These are phyloP conservation scores for Telmatherina bonti DNA, from an alignment of 2,797 vertebrate species.

Conservation along the genomic window DNA sequence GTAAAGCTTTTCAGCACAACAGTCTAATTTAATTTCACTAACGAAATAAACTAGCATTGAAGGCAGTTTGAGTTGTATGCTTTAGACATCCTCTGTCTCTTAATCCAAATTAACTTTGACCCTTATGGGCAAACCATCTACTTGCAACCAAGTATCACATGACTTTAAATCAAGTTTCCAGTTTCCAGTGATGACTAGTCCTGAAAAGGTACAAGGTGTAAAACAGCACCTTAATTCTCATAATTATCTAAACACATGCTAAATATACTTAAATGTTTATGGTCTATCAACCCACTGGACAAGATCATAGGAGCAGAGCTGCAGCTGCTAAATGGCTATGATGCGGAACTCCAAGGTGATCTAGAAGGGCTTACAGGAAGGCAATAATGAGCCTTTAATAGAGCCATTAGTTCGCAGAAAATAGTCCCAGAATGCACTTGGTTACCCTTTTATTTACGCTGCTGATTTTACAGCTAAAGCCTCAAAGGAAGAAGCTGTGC, in stretches of 20 bases:
- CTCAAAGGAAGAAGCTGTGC: no score
- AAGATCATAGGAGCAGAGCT: neutral
- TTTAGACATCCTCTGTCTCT: neutral
- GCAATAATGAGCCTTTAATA: no score
- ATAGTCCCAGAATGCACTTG: neutral
- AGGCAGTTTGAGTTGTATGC: neutral
- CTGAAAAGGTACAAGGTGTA: neutral
- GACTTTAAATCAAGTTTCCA: neutral
- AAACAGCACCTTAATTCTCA: neutral
- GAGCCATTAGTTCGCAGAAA: neutral
- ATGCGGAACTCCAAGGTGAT: neutral
- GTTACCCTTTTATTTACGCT: neutral
- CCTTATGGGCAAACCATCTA: neutral
- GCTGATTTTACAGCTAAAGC: neutral
- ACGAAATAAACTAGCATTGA: slow-evolving; percentile 8
- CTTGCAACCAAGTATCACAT: neutral
- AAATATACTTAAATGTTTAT: neutral
- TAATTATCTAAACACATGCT: neutral
- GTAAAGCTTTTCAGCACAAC: neutral
- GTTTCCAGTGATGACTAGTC: neutral
- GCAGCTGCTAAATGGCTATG: neutral
- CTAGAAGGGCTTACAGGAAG: neutral
- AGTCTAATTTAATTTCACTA: slow-evolving; percentile 2
- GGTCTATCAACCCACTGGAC: neutral
- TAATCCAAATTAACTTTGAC: neutral